Conservation (phyloP, 2,113 vertebrate species). For the Microtus oregoni region DNA sequence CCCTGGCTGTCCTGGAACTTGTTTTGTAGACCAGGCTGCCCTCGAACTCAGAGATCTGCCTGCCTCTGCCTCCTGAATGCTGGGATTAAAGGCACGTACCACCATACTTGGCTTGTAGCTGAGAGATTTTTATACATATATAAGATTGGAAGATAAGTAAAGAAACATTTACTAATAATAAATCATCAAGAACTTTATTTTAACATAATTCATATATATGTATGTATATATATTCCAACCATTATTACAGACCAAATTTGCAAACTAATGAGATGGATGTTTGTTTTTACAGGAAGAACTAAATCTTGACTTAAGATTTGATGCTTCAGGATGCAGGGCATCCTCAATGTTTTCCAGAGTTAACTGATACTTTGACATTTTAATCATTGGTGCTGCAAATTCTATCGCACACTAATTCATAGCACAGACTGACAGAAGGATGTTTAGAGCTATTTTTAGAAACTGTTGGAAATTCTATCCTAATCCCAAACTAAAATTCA, state of each 20-base stretch:
- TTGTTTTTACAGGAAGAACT: background rate
- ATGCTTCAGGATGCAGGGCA: background rate
- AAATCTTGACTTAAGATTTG: background rate
- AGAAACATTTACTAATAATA: background rate
- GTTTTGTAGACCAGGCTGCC: background rate
- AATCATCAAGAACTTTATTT: background rate
- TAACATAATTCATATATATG: background rate
- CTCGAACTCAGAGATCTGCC: background rate
- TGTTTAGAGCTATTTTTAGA: background rate
- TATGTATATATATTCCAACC: background rate
- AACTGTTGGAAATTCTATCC: background rate
- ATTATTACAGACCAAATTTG: background rate
- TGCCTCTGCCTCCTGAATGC: background rate
- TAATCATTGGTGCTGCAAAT: background rate
- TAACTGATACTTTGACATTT: background rate
- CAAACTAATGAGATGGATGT: background rate
- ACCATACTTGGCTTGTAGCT: background rate
- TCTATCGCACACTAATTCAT: background rate
- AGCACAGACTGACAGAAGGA: background rate
- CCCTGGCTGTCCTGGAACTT: background rate
- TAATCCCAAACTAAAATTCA: background rate
- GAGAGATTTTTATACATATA: background rate
- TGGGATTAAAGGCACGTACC: background rate
- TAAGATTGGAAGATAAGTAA: background rate
- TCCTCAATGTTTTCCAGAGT: background rate